These are phyloP conservation scores for Actias luna DNA, from an alignment of 2,888 invertebrate genomes.

Conservation along the genomic window DNA sequence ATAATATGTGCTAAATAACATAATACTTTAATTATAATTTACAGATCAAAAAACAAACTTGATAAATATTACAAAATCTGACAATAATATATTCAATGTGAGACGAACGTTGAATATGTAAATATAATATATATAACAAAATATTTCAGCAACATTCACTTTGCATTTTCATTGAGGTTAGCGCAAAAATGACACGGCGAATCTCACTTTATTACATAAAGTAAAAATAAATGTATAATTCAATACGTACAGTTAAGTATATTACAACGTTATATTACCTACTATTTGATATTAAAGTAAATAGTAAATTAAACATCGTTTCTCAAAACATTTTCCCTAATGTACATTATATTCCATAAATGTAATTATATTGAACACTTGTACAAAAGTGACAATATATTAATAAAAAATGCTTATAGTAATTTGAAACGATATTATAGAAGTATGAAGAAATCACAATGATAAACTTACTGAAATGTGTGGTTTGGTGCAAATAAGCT, in stretches of 20 bases:
- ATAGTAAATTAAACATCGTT: neutral
- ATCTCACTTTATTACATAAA: constrained; percentile 7
- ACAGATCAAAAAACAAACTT: neutral
- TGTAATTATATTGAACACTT: too few relatives aligned
- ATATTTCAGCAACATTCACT: constrained; percentile 50
- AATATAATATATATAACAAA: constrained; percentile 45
- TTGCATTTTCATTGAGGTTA: constrained; percentile 49
- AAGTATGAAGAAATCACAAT: too few relatives aligned
- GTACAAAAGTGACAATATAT: too few relatives aligned
- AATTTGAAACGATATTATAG: too few relatives aligned
- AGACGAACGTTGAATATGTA: constrained; percentile 43
- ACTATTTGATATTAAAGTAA: neutral
- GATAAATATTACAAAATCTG: constrained; percentile 22
- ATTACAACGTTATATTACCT: neutral
- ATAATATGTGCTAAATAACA: too few relatives aligned
- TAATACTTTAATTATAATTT: too few relatives aligned
- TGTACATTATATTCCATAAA: too few relatives aligned
- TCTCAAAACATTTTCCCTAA: neutral
- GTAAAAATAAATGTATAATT: constrained; percentile 10
- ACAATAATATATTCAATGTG: constrained; percentile 31
- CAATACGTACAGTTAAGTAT: neutral
- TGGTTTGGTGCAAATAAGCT: too few relatives aligned
- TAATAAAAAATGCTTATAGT: too few relatives aligned
- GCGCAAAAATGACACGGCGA: constrained; percentile 11
- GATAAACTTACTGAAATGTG: too few relatives aligned